phyloP scores from a whole-genome alignment of 2,113 vertebrate species.

The Australoheros scitulus region DNA sequence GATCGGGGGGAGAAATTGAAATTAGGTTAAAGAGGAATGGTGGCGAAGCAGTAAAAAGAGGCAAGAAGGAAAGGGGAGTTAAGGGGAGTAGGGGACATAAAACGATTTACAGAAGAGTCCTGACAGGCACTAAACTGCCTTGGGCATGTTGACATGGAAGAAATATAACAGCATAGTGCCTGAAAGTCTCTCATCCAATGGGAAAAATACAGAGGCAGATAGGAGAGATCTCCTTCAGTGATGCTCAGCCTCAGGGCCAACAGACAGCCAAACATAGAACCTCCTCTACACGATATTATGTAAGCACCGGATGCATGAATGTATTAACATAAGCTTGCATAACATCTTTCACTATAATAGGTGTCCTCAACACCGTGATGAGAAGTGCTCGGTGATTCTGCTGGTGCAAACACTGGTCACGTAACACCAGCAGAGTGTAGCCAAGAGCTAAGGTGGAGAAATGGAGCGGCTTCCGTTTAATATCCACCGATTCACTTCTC shows the following conservation, averaged over 20 bases:
- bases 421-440: constrained; percentile 52
- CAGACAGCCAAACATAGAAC: constrained; percentile 67
- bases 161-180: neutral
- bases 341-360: constrained; percentile 42
- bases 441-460: constrained; percentile 25
- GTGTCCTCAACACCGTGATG: neutral
- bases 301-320: constrained; percentile 48
- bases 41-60: neutral
- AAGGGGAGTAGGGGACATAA: neutral
- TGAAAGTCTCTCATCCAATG: constrained; percentile 30
- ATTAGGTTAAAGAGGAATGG: neutral
- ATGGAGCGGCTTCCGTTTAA: neutral
- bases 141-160: neutral
- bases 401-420: neutral
- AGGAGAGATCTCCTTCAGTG: constrained; percentile 29
- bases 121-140: neutral
- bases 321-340: constrained; percentile 57
- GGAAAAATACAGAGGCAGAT: constrained; percentile 45
- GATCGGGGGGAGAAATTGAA: neutral
- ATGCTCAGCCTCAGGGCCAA: constrained; percentile 50
- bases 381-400: neutral
- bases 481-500: neutral
- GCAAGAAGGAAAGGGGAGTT: neutral
- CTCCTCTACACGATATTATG: constrained; percentile 67
- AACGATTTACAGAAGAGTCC: neutral